These are phyloP conservation scores for Parnassius smintheus DNA, from an alignment of 2,888 invertebrate species.

Conservation along the genomic window DNA sequence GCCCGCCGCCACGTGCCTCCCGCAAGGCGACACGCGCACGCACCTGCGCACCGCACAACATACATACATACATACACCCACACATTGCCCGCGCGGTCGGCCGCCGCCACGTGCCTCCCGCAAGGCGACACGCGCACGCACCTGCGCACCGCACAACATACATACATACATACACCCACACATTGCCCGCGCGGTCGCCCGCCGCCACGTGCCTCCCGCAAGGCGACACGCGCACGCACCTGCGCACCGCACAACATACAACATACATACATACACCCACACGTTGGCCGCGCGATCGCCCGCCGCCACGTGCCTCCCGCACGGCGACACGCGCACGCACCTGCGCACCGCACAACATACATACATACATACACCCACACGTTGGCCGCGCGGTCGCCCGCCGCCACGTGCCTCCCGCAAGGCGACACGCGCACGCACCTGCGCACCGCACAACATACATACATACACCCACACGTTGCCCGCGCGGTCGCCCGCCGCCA, in stretches of 20 bases:
- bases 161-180: neutral
- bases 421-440: too few relatives aligned
- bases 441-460: conserved; percentile 74
- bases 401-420: too few relatives aligned
- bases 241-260: conserved; percentile 33
- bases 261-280: conserved; percentile 89
- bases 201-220: conserved; percentile 95
- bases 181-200: conserved; percentile 93
- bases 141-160: conserved; percentile 42
- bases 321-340: conserved; percentile 93
- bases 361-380: conserved; percentile 82
- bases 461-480: conserved; percentile 93
- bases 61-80: neutral
- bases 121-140: conserved; percentile 95
- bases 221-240: conserved; percentile 92
- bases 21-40: conserved; percentile 94
- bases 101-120: conserved; percentile 94
- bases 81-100: conserved; percentile 91
- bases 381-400: conserved; percentile 76
- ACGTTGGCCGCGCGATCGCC: conserved; percentile 94
- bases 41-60: conserved; percentile 65
- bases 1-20: conserved; percentile 94
- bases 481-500: conserved; percentile 95
- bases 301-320: conserved; percentile 93
- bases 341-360: conserved; percentile 42